Evolutionary conservation across 2,797 vertebrate genomes (phyloP), one percentile per base, ranked within the genome.

Genomic region (Betta splendens): DNA sequence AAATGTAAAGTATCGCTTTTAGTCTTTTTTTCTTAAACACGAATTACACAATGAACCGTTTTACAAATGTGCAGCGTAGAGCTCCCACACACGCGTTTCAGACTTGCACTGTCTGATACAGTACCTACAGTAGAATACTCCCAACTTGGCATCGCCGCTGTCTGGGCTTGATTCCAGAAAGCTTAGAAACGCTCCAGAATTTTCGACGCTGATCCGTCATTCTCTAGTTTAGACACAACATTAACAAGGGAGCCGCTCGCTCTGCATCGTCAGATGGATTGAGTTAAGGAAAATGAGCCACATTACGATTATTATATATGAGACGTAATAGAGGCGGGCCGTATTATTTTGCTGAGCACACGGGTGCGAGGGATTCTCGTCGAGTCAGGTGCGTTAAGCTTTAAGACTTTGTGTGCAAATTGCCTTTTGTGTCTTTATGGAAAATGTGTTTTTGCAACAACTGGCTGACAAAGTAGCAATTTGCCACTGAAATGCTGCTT

Each of bases 131-230:
- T 84, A 74, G 76, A 83, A 82, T 68, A 59, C 78, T 86, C 51
- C 60, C 45, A 84, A 72, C 81, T 76, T 86, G 84, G 81, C 80
- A 75, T 46, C 39, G 45, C 40, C 64, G 55, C 63, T 31, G 56
- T 75, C 86, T 81, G 86, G 89, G 88, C 85, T 64, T 5, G 16
- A 16, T 45, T 89, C 87, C 87, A 89, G 56, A 71, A 69, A 74
- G 36, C 29, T 52, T 13, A 53, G 70, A 85, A 73, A 81, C 50
- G 64, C 67, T 68, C 44, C 42, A 73, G 82, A 81, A 74, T 77
- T 32, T 78, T 81, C 84, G 72, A 58, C 55, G 79, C 75, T 48
- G 40, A 83, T 86, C 60, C 56, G 63, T 84, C 72, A 75, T 79
- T 75, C 80, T 78, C 53, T 45, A 45, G 73, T 85, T 89, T 72